Evolutionary conservation across 1,140 invertebrate genomes (phyloP), one percentile per base, ranked within the genome.

Genomic region (Protaetia brevitarsis): DNA sequence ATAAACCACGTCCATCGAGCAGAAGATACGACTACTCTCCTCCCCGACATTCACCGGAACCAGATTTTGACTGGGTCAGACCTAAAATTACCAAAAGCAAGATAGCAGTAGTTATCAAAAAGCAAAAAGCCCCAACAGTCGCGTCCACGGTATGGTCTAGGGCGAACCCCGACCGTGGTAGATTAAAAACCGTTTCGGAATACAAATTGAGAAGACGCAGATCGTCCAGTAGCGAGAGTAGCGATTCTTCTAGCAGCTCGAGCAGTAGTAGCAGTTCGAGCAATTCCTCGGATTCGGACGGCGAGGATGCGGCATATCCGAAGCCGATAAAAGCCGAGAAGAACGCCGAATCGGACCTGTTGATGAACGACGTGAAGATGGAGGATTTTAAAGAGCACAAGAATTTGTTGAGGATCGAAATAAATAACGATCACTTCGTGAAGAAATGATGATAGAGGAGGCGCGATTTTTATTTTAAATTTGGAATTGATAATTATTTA

Each of bases 111-210:
- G 76, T 77, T 26, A 71, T 78, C 26, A 78, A 74, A 71, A 74
- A 71, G 29, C 76, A 72, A 27, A 77, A 75, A 57, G 72, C 73
- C 70, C 78, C 77, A 1, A 67, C 71, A 2, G 77, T 79, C 3
- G 77, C 77, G 7, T 79, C 78, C 2, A 75, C 77, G 3, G 70
- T 79, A 19, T 76, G 75, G 75, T 77, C 76, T 7, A 71, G 73
- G 58, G 60, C 29, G 2, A 62, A 62, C 23, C 36, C 60, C 13
- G 60, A 62, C 6, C 11, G 60, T 23, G 19, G 66, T 36, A 16
- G 58, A n/a, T 45, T 67, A 8, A 51, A 66, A 56, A 64, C 65
- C 2, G 51, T 63, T 3, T 66, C 59, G 19, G 64, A 65, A 45
- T 27, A 60, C 19, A 58, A 65, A 65, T 7, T 36, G 36, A 26